Percentiles rank a stretch among this genome's conserved stretches.
Evolutionary conservation across 1,140 invertebrate species (phyloP).

Genomic region (Portunus trituberculatus): DNA sequence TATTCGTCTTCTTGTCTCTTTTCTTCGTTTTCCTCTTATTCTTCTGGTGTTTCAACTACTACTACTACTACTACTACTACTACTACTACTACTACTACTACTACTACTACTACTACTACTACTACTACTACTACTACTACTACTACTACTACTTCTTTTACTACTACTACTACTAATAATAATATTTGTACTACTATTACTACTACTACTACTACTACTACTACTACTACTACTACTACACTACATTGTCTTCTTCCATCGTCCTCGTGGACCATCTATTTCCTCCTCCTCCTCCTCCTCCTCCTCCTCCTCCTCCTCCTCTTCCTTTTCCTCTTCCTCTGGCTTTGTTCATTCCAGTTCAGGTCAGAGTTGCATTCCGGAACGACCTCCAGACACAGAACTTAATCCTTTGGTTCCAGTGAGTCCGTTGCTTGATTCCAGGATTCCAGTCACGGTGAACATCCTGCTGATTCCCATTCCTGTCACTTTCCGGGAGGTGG

Average conservation of each 20-base stretch:
- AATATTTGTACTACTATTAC: too few relatives aligned
- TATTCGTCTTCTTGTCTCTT: background rate
- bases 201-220: constrained; percentile 5
- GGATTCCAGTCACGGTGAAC: background rate
- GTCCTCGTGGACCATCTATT: too few relatives aligned
- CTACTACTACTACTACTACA: background rate
- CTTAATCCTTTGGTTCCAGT: background rate
- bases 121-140: background rate
- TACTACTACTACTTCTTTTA: background rate
- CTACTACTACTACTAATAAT: background rate
- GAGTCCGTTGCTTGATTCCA: background rate
- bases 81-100: background rate
- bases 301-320: too few relatives aligned
- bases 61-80: background rate
- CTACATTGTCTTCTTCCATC: too few relatives aligned
- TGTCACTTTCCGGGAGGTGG: too few relatives aligned
- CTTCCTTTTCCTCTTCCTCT: background rate
- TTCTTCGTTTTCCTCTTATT: background rate
- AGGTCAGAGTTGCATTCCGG: background rate
- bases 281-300: too few relatives aligned
- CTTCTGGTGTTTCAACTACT: background rate
- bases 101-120: background rate
- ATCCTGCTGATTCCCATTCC: constrained; percentile 13
- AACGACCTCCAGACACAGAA: background rate
- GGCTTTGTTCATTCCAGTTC: background rate